phyloP scores from a whole-genome alignment of 2,888 invertebrate species.

The Morpho deidamia region DNA sequence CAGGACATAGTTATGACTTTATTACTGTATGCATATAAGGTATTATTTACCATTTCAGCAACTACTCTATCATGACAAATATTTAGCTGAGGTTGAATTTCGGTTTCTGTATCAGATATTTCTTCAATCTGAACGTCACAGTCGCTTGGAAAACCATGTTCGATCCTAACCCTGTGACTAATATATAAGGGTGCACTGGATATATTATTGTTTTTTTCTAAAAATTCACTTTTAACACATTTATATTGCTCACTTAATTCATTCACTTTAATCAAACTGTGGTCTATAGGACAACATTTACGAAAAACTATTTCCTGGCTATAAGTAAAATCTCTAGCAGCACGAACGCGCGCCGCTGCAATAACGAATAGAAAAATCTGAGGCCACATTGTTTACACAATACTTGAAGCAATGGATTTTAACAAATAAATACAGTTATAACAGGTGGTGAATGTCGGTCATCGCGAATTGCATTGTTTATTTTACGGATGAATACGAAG shows the following conservation, averaged over 20 bases:
- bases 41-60: constrained; percentile 46
- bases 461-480: constrained; percentile 52
- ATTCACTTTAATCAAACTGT: constrained; percentile 50
- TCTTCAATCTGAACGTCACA: constrained; percentile 43
- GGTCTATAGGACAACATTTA: constrained; percentile 56
- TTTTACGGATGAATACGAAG: constrained; percentile 28
- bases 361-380: constrained; percentile 39
- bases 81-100: constrained; percentile 26
- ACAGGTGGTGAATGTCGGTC: constrained; percentile 57
- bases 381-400: constrained; percentile 44
- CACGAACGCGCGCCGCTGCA: constrained; percentile 17
- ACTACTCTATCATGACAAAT: constrained; percentile 55
- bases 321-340: constrained; percentile 21
- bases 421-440: constrained; percentile 37
- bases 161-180: constrained; percentile 38
- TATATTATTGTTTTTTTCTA: constrained; percentile 37
- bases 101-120: constrained; percentile 33
- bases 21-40: constrained; percentile 44
- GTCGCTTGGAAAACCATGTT: constrained; percentile 44
- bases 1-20: constrained; percentile 53
- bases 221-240: constrained; percentile 45
- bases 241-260: constrained; percentile 35
- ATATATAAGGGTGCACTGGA: constrained; percentile 43
- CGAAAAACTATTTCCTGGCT: constrained; percentile 42
- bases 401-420: constrained; percentile 13